Evolutionary conservation across 2,113 vertebrate genomes (phyloP), one percentile per base, ranked within the genome.

Genomic region (Pteropus alecto): DNA sequence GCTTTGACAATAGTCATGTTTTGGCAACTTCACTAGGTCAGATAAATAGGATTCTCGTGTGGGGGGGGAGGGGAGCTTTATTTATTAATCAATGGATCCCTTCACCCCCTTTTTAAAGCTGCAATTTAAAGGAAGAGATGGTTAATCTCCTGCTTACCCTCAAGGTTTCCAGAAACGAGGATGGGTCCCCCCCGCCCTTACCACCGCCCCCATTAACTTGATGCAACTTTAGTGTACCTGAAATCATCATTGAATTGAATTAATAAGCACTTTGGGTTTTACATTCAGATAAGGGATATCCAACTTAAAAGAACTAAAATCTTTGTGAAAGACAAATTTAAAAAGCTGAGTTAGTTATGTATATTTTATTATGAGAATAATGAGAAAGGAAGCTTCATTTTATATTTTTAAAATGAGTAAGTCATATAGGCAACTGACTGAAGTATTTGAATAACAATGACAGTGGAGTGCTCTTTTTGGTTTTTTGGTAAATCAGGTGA

Each of bases 271-370:
- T 38, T 90, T 88, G 97, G 88, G 98, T 98, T 98, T 98, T 98
- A 92, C 93, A 73, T 97, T 97, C 87, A 94, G 96, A 89, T 95
- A 96, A 97, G 96, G 97, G 97, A 97, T 96, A 95, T 98, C 86
- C 97, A 97, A 97, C 93, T 98, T 98, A 97, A 98, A 54, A 98
- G 28, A 92, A 98, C 98, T 81, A 98, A 98, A 97, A 98, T 91
- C 91, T 95, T 96, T 98, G 4, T 96, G 86, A 87, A 96, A 97
- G 90, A 43, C 26, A 96, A n/a, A 92, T 79, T 86, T 90, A 78
- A 60, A 89, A 93, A 1, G 3, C 26, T 0, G n/a, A 16, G 1
- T 77, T 97, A 83, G 67, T 76, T 35, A 94, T 92, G 18, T 78
- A 14, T 95, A 56, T 79, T 96, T 97, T 77, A 71, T 94, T 95